Percentiles rank a stretch among this genome's conserved stretches.
phyloP scores from a whole-genome alignment of 2,113 vertebrate genomes.

The Camelus bactrianus region DNA sequence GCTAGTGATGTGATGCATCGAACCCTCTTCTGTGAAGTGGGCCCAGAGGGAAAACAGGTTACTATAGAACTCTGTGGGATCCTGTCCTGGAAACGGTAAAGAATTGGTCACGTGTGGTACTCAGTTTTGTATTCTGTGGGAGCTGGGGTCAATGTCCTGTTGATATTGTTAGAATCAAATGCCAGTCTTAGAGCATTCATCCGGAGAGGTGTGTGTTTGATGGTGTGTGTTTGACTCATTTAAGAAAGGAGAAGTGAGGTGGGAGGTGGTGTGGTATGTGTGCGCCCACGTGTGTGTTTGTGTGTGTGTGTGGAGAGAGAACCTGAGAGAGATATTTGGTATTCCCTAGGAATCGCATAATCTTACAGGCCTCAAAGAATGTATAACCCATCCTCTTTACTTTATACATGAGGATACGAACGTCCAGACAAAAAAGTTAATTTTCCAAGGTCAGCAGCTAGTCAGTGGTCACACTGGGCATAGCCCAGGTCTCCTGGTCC shows the following conservation, averaged over 20 bases:
- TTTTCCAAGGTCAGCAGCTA: not conserved
- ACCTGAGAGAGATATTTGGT: not conserved
- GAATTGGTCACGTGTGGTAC: not conserved
- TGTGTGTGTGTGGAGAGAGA: not conserved
- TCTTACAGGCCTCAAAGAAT: not conserved
- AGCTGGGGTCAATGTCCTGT: not conserved
- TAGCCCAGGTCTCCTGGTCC: not conserved
- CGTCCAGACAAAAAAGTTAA: not conserved
- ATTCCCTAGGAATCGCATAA: conserved; percentile 25
- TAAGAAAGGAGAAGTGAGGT: conserved; percentile 25
- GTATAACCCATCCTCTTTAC: not conserved
- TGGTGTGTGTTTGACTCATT: not conserved
- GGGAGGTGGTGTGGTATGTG: not conserved
- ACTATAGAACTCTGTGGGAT: not conserved
- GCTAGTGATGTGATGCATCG: not conserved
- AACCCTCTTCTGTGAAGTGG: not conserved
- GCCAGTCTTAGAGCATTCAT: not conserved
- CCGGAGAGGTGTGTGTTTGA: not conserved
- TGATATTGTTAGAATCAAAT: not conserved
- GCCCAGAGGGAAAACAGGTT: too few relatives aligned
- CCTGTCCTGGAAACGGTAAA: not conserved
- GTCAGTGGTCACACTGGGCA: not conserved
- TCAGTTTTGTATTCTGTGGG: not conserved
- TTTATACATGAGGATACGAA: not conserved
- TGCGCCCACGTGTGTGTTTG: not conserved